Evolutionary conservation across 2,113 vertebrate genomes (phyloP).

Genomic region (Verasper variegatus): DNA sequence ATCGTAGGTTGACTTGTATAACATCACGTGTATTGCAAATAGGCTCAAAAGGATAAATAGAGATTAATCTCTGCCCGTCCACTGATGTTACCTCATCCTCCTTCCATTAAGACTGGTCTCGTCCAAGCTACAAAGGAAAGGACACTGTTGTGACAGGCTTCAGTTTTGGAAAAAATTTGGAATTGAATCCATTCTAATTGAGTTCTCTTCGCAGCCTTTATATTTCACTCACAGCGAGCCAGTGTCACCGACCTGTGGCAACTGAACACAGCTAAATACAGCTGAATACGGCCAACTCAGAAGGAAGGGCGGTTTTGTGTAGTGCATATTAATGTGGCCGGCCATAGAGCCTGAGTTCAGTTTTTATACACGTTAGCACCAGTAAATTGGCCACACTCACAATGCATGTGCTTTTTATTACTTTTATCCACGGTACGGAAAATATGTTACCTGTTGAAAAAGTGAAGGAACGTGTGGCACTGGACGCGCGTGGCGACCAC

Average conservation of each 20-base stretch:
- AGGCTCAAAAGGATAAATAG: too few species aligned
- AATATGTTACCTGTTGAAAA: constrained; percentile 22
- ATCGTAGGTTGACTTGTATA: too few species aligned
- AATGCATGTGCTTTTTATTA: constrained; percentile 29
- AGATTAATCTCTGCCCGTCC: not conserved
- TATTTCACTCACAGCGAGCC: constrained; percentile 14
- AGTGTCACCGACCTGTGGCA: constrained; percentile 1
- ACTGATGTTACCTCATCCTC: not conserved
- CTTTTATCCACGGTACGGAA: constrained; percentile 14
- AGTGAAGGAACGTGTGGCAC: not conserved
- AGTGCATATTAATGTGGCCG: constrained; percentile 32
- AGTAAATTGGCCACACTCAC: constrained; percentile 44
- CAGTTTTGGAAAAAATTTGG: not conserved
- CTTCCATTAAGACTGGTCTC: not conserved
- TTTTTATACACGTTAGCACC: constrained; percentile 26
- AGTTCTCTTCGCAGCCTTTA: constrained; percentile 8
- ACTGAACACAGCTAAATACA: constrained; percentile 6
- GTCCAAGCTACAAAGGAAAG: not conserved
- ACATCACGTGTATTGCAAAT: too few species aligned
- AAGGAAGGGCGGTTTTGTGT: constrained; percentile 42
- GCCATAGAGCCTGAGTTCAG: too few species aligned
- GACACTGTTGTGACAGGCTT: not conserved
- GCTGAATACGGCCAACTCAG: constrained; percentile 18
- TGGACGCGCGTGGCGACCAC: too few species aligned
- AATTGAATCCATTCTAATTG: not conserved